Evolutionary conservation across 2,888 invertebrate species (phyloP), one percentile per base, ranked within the genome.

Genomic region (Diaphora mendica): DNA sequence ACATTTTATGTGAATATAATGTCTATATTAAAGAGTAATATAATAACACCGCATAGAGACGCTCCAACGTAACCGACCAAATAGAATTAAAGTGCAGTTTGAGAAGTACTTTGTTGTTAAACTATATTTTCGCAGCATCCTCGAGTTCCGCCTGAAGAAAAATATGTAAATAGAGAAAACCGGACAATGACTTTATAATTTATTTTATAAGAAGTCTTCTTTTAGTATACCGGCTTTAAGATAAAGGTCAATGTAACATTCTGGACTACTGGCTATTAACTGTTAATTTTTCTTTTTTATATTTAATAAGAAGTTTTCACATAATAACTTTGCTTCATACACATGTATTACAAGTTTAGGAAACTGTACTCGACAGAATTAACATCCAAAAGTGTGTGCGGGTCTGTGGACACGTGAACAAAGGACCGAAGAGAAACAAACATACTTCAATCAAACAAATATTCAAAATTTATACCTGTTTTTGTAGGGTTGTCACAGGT

Each of bases 91-190:
- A 79, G 71, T 78, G 71, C 77, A 77, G 74, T 77, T 77, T 70
- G 68, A 77, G 70, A 74, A 70, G 75, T 71, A 70, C 75, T 76
- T 77, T 77, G 69, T 76, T 79, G 74, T 71, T 72, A 78, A 75
- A 73, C 75, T 79, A 44, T 77, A 75, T 77, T 78, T 79, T 73
- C 67, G 71, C 70, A 72, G 73, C 67, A 72, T 39, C 70, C 75
- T 73, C 35, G 66, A 33, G 20, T 65, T 51, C 20, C 9, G 59
- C 11, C 51, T 1, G 23, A 70, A 74, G 78, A 75, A 80, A 82
- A 82, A 78, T 85, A 84, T 85, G 85, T 80, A 83, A 84, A 84
- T 48, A 64, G 39, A 64, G 77, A 75, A 80, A 71, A 77, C 74
- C 68, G 39, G 74, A 66, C 77, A 72, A 71, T 67, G 78, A 70